phyloP scores from a whole-genome alignment of 2,797 vertebrate species.

The Argentina silus region DNA sequence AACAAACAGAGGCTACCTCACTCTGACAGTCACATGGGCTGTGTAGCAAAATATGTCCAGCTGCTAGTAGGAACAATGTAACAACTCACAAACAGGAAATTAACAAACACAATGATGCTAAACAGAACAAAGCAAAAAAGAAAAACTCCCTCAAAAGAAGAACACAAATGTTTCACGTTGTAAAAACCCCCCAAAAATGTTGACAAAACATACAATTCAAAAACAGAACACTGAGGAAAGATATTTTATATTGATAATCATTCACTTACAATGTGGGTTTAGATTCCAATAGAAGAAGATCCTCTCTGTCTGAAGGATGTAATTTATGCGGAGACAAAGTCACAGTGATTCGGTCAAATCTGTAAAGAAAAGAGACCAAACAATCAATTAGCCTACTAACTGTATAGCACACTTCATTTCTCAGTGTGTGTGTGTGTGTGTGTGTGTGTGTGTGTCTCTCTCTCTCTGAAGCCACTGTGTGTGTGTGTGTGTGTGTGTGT shows the following conservation, averaged over 20 bases:
- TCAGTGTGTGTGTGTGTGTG: too few species aligned
- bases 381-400: not conserved
- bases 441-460: too few species aligned
- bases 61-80: not conserved
- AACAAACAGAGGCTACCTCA: not conserved
- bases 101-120: not conserved
- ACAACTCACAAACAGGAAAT: not conserved
- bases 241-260: not conserved
- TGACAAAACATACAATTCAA: not conserved
- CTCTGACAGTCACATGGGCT: not conserved
- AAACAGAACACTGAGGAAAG: not conserved
- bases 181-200: too few species aligned
- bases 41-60: not conserved
- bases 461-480: too few species aligned
- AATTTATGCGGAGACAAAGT: conserved; percentile 38
- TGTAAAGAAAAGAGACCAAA: conserved; percentile 35
- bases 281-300: conserved; percentile 20
- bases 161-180: not conserved
- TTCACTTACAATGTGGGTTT: conserved; percentile 51
- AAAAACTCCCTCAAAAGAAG: not conserved
- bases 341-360: conserved; percentile 74
- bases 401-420: not conserved
- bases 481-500: too few species aligned
- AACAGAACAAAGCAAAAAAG: not conserved
- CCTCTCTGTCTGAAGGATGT: conserved; percentile 22